Evolutionary conservation across 37 sponge, comb jelly and placozoan species (phyloP).

Genomic region (Mnemiopsis leidyi): DNA sequence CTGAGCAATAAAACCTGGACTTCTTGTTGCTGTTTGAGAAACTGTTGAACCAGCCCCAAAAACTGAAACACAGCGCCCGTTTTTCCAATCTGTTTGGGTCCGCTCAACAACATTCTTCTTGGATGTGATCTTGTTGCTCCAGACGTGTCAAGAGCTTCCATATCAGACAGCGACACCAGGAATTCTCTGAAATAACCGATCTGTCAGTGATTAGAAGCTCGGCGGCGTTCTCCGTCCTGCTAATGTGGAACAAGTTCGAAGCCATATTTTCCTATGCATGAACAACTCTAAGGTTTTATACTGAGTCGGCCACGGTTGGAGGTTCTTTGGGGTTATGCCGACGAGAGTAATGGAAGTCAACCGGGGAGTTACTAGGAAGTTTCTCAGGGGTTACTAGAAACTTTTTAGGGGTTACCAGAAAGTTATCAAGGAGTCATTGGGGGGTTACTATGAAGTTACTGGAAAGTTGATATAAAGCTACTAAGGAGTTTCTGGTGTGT

Average conservation of each 20-base stretch:
- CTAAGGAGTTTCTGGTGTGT: too few relatives aligned
- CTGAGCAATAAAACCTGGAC: conserved; percentile 18
- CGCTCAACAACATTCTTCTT: conserved; percentile 18
- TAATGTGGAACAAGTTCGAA: not conserved
- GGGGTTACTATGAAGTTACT: too few relatives aligned
- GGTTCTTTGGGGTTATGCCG: not conserved
- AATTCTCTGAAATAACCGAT: conserved; percentile 24
- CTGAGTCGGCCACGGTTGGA: not conserved
- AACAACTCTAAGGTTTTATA: not conserved
- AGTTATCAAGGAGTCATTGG: too few relatives aligned
- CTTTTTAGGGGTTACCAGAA: too few relatives aligned
- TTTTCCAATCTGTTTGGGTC: conserved; percentile 62
- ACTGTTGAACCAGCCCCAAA: conserved; percentile 48
- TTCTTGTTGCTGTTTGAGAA: conserved; percentile 64
- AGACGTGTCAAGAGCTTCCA: conserved; percentile 48
- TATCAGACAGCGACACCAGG: conserved; percentile 39
- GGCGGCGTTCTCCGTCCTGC: not conserved
- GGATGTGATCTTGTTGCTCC: not conserved
- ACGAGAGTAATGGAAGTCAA: not conserved
- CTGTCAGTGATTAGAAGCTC: not conserved
- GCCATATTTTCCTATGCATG: not conserved
- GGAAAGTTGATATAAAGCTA: too few relatives aligned
- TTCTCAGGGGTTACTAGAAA: too few relatives aligned
- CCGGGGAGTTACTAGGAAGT: too few relatives aligned
- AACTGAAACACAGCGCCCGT: conserved; percentile 64